phyloP scores from a whole-genome alignment of 2,888 invertebrate species.

The Drosophila macrospina region DNA sequence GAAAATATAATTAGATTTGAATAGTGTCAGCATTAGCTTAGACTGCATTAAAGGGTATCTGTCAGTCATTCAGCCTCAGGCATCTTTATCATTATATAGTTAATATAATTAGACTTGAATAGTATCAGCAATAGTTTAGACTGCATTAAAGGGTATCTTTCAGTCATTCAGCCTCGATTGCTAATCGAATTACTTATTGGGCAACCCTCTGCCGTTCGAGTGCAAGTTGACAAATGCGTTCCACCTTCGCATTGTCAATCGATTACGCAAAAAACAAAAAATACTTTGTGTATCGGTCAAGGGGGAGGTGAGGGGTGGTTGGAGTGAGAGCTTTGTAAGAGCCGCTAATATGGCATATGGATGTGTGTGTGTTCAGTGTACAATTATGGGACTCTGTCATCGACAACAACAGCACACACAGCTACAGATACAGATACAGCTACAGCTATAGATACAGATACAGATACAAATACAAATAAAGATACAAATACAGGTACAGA shows the following conservation, averaged over 20 bases:
- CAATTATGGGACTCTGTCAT: conserved; percentile 40
- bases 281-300: conserved; percentile 9
- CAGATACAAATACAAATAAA: background rate
- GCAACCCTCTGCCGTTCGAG: conserved; percentile 10
- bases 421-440: background rate
- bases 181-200: background rate
- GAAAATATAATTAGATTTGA: too few species aligned
- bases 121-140: too few species aligned
- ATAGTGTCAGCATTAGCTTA: too few species aligned
- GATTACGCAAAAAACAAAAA: conserved; percentile 64
- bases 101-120: too few species aligned
- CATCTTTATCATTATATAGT: background rate
- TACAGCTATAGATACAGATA: conserved; percentile 2
- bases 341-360: conserved; percentile 42
- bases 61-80: background rate
- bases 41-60: background rate
- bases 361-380: conserved; percentile 35
- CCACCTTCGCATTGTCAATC: conserved; percentile 50
- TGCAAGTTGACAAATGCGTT: conserved; percentile 49
- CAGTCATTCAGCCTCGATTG: background rate
- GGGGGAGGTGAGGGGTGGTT: conserved; percentile 2
- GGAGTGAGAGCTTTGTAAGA: conserved; percentile 34
- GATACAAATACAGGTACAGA: conserved; percentile 5
- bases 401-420: conserved; percentile 5
- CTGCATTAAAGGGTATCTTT: background rate